Evolutionary conservation across 2,888 invertebrate species (phyloP).

Genomic region (Apamea monoglypha): DNA sequence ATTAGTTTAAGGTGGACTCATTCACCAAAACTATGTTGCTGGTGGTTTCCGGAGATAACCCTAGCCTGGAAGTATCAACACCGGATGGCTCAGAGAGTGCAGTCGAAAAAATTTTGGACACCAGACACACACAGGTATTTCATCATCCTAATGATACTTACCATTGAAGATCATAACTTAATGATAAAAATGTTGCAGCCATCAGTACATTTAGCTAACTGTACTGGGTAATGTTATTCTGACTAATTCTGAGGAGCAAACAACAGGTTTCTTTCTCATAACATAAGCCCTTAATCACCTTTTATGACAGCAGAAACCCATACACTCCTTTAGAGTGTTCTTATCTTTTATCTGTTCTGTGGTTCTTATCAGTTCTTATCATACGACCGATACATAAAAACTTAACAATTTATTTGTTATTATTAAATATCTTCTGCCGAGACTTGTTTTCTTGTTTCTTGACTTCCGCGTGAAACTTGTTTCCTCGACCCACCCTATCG

Average conservation of each 20-base stretch:
- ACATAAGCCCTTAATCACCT: neutral
- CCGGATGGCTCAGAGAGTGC: slow-evolving; percentile 53
- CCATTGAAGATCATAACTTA: neutral
- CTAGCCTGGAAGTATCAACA: slow-evolving; percentile 70
- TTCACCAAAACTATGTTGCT: slow-evolving; percentile 78
- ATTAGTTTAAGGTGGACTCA: slow-evolving; percentile 77
- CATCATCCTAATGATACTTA: neutral
- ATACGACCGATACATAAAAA: neutral
- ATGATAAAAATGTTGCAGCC: neutral
- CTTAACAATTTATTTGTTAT: neutral
- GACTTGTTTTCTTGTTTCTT: too few species aligned
- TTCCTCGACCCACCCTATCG: too few species aligned
- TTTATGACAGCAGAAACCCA: neutral
- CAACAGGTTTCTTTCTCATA: neutral
- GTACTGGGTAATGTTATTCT: neutral
- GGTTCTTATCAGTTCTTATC: too few species aligned
- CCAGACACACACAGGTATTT: slow-evolving; percentile 72
- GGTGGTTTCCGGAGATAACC: slow-evolving; percentile 74
- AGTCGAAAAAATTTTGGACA: slow-evolving; percentile 72
- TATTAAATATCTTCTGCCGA: neutral
- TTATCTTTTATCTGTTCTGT: too few species aligned
- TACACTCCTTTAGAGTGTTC: neutral
- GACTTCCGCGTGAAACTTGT: too few species aligned
- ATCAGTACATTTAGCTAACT: neutral
- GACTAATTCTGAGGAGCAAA: neutral